Evolutionary conservation across 2,888 invertebrate genomes (phyloP).

Genomic region (Halictus ligatus): DNA sequence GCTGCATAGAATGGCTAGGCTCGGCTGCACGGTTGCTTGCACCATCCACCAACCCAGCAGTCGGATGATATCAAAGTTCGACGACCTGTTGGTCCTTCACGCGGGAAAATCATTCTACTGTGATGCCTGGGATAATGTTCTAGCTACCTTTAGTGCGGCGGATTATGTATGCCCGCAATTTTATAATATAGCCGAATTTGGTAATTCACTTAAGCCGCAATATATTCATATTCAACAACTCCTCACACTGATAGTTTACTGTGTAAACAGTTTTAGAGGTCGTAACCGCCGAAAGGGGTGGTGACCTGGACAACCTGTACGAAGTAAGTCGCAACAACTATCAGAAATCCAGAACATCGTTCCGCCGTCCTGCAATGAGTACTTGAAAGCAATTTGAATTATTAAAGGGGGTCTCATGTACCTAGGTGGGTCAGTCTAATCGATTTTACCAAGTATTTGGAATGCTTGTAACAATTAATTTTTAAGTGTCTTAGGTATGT

Average conservation of each 20-base stretch:
- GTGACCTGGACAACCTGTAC: conserved; percentile 83
- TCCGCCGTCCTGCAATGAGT: conserved; percentile 16
- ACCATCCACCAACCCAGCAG: conserved; percentile 93
- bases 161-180: conserved; percentile 90
- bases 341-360: conserved; percentile 13
- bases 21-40: conserved; percentile 90
- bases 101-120: conserved; percentile 89
- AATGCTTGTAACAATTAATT: too few species aligned
- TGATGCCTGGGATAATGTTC: conserved; percentile 87
- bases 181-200: conserved; percentile 92
- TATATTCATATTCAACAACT: background rate
- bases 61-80: conserved; percentile 90
- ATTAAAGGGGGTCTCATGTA: background rate
- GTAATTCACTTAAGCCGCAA: conserved; percentile 83
- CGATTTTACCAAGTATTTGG: background rate
- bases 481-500: background rate
- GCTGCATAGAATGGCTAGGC: conserved; percentile 87
- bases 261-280: conserved; percentile 86
- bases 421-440: background rate
- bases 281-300: conserved; percentile 86
- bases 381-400: background rate
- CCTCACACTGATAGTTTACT: background rate
- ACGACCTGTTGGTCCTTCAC: conserved; percentile 89
- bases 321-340: conserved; percentile 40
- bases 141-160: conserved; percentile 87